A percentile compares a stretch with the other conserved stretches of the same genome.
phyloP scores from a whole-genome alignment of 2,888 invertebrate species.

The Minunthozetes semirufus region DNA sequence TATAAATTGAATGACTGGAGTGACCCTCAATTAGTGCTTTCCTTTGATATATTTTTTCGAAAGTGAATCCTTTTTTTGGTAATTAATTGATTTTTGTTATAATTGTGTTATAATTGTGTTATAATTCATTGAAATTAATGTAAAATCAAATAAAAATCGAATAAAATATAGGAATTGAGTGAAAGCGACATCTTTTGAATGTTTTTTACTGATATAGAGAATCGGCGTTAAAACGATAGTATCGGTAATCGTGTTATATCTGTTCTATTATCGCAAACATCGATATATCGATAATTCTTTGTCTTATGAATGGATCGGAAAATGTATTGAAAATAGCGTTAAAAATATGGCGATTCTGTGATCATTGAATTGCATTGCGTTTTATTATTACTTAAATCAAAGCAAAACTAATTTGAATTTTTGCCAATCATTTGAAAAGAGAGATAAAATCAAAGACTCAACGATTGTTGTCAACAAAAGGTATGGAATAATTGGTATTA shows the following conservation, averaged over 20 bases:
- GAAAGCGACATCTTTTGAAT: no score
- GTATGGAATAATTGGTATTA: not conserved
- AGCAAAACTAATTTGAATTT: not conserved
- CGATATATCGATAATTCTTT: slow-evolving; percentile 21
- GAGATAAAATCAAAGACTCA: not conserved
- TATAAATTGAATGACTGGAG: no score
- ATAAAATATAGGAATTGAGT: no score
- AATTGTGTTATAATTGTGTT: no score
- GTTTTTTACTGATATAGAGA: no score
- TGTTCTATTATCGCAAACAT: not conserved
- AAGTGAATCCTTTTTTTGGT: no score
- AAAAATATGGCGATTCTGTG: slow-evolving; percentile 22
- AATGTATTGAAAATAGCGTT: not conserved
- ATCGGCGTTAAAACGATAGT: not conserved
- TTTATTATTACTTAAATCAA: not conserved
- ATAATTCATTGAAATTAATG: no score
- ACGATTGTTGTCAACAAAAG: not conserved
- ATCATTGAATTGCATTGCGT: slow-evolving; percentile 1
- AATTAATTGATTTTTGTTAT: no score
- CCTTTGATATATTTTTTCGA: no score
- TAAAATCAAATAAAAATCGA: no score
- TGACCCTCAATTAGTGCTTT: no score
- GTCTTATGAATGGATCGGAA: not conserved
- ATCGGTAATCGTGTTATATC: not conserved
- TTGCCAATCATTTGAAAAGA: not conserved